Percentiles rank a stretch among this genome's conserved stretches.
Evolutionary conservation across 2,888 invertebrate species (phyloP).

Genomic region (Drosophila macrothrix): DNA sequence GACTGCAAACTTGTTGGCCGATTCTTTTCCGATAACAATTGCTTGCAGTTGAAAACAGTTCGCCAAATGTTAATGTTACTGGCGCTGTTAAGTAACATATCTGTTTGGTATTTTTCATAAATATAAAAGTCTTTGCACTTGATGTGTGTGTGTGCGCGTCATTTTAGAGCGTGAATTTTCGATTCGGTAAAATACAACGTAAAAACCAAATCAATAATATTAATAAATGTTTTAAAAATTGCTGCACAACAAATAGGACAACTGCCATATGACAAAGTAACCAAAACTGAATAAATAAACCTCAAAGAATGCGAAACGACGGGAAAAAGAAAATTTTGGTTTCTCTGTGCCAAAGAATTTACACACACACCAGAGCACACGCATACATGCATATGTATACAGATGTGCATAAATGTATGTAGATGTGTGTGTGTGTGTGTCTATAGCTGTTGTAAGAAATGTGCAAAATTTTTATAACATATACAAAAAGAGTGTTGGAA

Average conservation of each 20-base stretch:
- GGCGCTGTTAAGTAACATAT: constrained; percentile 41
- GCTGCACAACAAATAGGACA: constrained; percentile 16
- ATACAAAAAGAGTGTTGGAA: constrained; percentile 46
- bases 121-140: constrained; percentile 47
- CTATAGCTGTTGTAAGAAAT: constrained; percentile 66
- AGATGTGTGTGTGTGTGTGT: constrained; percentile 40
- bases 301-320: constrained; percentile 22
- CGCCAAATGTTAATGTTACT: constrained; percentile 25
- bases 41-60: constrained; percentile 21
- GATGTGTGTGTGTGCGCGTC: constrained; percentile 58
- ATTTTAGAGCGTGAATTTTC: constrained; percentile 69
- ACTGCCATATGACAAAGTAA: constrained; percentile 21
- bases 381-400: constrained; percentile 29
- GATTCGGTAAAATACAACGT: constrained; percentile 62
- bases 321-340: constrained; percentile 57
- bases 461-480: constrained; percentile 69
- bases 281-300: constrained; percentile 36
- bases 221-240: constrained; percentile 32
- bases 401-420: constrained; percentile 37
- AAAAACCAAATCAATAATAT: constrained; percentile 61
- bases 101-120: constrained; percentile 56
- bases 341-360: constrained; percentile 71
- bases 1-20: background rate
- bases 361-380: constrained; percentile 53
- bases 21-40: background rate